phyloP scores from a whole-genome alignment of 2,797 vertebrate genomes.

The Loriculus beryllinus region DNA sequence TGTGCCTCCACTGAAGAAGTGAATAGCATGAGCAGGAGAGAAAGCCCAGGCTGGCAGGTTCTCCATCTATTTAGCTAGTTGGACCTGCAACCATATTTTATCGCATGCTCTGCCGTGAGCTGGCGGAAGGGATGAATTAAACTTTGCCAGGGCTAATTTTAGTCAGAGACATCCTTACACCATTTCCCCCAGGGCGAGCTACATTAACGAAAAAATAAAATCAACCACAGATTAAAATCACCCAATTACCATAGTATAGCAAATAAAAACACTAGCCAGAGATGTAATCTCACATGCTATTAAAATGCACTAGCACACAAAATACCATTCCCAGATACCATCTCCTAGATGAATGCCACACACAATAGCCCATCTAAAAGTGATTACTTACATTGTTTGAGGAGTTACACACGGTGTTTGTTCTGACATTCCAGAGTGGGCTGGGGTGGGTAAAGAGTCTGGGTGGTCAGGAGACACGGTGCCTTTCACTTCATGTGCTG shows the following conservation, averaged over 20 bases:
- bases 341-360: conserved; percentile 21
- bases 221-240: conserved; percentile 14
- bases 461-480: neutral
- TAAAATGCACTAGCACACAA: neutral
- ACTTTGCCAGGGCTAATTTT: conserved; percentile 32
- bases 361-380: conserved; percentile 35
- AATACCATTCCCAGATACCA: conserved; percentile 7
- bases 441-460: neutral
- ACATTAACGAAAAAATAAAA: neutral
- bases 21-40: neutral
- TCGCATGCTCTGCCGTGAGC: neutral
- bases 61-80: neutral
- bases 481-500: neutral
- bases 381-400: conserved; percentile 17
- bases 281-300: conserved; percentile 5
- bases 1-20: neutral
- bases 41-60: neutral
- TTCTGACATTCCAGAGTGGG: neutral
- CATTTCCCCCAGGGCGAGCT: neutral
- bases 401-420: neutral
- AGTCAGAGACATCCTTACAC: neutral
- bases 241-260: neutral
- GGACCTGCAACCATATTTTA: neutral
- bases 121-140: neutral
- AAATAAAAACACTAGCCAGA: conserved; percentile 40